Evolutionary conservation across 30 jellyfish, hydroid and myxozoan genomes (phyloP).

Genomic region (Cassiopea xamachana): DNA sequence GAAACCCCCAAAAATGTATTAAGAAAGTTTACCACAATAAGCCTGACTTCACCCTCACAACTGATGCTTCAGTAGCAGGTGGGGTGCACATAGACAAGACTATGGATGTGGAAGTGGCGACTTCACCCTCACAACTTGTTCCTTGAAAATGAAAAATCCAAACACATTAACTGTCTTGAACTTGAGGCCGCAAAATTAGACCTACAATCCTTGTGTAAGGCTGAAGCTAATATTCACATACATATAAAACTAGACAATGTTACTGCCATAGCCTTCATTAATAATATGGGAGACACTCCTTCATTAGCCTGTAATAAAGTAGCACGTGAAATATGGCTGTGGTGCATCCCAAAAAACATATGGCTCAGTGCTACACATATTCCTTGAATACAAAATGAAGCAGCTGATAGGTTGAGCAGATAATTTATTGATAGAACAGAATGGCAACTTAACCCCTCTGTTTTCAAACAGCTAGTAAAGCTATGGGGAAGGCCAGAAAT

Average conservation of each 20-base stretch:
- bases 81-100: not conserved
- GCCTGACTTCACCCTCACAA: not conserved
- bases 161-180: not conserved
- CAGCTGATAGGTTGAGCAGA: not conserved
- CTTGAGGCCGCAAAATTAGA: not conserved
- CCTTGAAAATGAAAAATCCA: not conserved
- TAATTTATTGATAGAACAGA: not conserved
- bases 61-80: not conserved
- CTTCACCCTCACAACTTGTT: too few relatives aligned
- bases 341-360: not conserved
- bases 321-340: not conserved
- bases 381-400: not conserved
- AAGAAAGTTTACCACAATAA: not conserved
- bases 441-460: not conserved
- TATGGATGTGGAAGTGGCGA: not conserved
- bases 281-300: not conserved
- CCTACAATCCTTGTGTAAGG: not conserved
- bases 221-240: not conserved
- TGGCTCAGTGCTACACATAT: not conserved
- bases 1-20: not conserved
- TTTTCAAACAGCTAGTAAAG: not conserved
- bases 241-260: not conserved
- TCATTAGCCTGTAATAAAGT: not conserved
- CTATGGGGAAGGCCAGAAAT: not conserved
- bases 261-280: not conserved